Conservation (phyloP, 1,140 invertebrate genomes). For the Eupeodes corollae region DNA sequence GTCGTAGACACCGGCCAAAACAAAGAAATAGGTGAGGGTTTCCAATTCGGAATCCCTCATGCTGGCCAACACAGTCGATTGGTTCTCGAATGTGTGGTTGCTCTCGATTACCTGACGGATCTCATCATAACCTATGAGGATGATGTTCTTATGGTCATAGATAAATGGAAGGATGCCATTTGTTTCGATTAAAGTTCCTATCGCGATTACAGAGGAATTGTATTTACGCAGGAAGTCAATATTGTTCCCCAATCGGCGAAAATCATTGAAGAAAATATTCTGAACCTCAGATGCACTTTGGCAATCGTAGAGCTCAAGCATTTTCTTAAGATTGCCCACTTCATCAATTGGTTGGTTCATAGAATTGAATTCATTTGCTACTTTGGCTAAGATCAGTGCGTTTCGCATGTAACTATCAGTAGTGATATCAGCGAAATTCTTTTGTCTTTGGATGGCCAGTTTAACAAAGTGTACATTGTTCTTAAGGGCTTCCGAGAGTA, state of each 20-base stretch:
- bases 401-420: constrained; percentile 18
- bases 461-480: constrained; percentile 21
- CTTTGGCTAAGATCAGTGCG: constrained; percentile 21
- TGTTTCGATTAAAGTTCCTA: constrained; percentile 17
- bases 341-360: constrained; percentile 18
- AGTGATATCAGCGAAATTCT: constrained; percentile 14
- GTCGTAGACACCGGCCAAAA: constrained; percentile 18
- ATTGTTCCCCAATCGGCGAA: constrained; percentile 20
- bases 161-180: constrained; percentile 17
- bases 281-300: constrained; percentile 15
- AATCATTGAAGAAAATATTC: constrained; percentile 26
- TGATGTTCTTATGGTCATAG: constrained; percentile 11
- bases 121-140: constrained; percentile 11
- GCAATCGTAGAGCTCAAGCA: constrained; percentile 13
- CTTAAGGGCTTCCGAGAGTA: constrained; percentile 14
- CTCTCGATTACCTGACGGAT: constrained; percentile 15
- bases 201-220: constrained; percentile 15
- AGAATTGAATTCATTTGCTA: constrained; percentile 24
- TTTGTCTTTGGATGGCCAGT: constrained; percentile 15
- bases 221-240: constrained; percentile 19
- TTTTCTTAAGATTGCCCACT: constrained; percentile 15
- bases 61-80: constrained; percentile 14
- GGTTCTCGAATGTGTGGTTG: constrained; percentile 21
- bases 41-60: constrained; percentile 18
- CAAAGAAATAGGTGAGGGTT: constrained; percentile 19